These are phyloP conservation scores for Pocillopora damicornis DNA, from an alignment of 64 coral and sea anemone genomes.

Conservation along the genomic window DNA sequence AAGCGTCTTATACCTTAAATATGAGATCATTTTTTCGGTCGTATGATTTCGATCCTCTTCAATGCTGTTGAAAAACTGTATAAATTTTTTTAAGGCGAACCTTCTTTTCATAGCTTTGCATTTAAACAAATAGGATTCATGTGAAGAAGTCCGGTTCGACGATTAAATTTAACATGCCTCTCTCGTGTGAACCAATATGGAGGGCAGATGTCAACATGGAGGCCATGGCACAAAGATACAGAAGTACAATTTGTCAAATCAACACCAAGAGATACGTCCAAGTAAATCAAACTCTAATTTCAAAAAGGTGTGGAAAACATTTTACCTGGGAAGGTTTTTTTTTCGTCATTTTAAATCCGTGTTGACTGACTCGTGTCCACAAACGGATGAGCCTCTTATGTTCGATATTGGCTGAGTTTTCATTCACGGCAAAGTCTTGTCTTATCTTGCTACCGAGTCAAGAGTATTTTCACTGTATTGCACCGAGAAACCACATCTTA, in stretches of 20 bases:
- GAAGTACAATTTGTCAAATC: conserved; percentile 1
- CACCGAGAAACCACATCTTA: background rate
- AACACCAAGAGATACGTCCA: background rate
- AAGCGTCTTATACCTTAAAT: background rate
- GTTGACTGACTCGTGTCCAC: conserved; percentile 15
- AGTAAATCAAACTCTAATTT: background rate
- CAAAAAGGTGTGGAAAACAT: conserved; percentile 5
- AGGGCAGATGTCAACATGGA: conserved; percentile 19
- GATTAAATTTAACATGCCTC: conserved; percentile 30
- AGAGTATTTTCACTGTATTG: background rate
- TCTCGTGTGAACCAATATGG: conserved; percentile 15
- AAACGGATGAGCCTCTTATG: background rate
- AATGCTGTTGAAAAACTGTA: background rate
- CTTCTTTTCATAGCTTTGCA: background rate
- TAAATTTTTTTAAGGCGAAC: background rate
- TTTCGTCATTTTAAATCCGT: conserved; percentile 13
- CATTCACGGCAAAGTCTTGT: background rate
- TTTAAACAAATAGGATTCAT: conserved; percentile 31
- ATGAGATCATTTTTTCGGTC: background rate
- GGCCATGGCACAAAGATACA: background rate
- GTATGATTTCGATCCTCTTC: background rate
- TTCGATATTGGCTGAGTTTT: background rate
- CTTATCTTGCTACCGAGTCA: background rate
- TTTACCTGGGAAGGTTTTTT: background rate
- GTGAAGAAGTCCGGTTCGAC: background rate